Base-by-base conservation (phyloP, 2,797 vertebrate genomes). In the Cyprinodon diabolis region DNA sequence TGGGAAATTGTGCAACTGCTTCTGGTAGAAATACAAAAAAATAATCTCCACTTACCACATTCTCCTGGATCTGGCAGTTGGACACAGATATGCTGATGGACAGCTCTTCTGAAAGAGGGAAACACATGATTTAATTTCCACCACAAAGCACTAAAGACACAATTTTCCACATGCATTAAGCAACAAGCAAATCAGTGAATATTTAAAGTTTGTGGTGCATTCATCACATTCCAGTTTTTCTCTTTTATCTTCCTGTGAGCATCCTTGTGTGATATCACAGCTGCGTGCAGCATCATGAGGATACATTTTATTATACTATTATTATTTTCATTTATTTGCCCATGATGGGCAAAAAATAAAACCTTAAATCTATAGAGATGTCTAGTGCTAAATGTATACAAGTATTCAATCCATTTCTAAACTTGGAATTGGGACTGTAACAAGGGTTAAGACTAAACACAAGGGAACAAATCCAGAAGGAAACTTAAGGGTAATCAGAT, bases 81-180 rank as follows among this genome's bases (percentile, higher is more conserved):
- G 97, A 98, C 86, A 99, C 97, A 63, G 98, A 99, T 93, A 99
- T 99, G 92, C 97, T 99, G 88, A 97, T 95, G 89, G 97, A 98
- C 85, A 99, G 91, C 88, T 99, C 97, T 90, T 97, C 98, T 99
- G 94, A 79, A 69, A 57, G 37, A 57, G 8, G 40, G n/a, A 69
- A 89, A 95, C 87, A 91, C 74, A 92, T 62, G 85, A 17, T 35
- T 86, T 43, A 69, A 71, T 81, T 83, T 47, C 72, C 76, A 84
- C 80, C 83, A 8, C 80, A 72, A 54, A 72, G 72, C 37, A 57
- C 47, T 6, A 19, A 67, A 75, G 81, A 80, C 72, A 4, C 12
- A 6, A 69, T 67, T 80, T 82, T 13, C 83, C 47, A 66, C 48
- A 54, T 71, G 74, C 72, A 83, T 68, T 43, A 80, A 77, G 65